Base-by-base conservation (phyloP, 2,888 invertebrate species). In the Lapara coniferarum region DNA sequence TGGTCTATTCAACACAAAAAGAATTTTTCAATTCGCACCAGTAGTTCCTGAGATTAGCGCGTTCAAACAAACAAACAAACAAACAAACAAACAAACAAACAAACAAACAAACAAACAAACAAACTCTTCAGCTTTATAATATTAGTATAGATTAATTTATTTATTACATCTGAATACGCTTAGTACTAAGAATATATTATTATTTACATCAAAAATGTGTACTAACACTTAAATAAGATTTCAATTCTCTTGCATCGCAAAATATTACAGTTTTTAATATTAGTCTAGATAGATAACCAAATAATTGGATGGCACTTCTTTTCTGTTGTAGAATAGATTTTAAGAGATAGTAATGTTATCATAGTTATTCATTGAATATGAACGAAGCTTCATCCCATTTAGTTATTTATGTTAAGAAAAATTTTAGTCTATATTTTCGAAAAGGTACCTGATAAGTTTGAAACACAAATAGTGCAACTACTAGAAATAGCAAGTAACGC, bases 161-260 rank as follows among this genome's bases (percentile, higher is more conserved):
- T 75, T 71, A 75, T 72, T 75, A 77, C 72, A 75, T 76, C 72
- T 73, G 71, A 71, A 75, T 51, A 75, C 76, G 72, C 73, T 76
- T 70, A 63, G 49, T 19, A 46, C 75, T 56, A 56, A 56, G 67
- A 56, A 55, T 49, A 66, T 52, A 25, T 69, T 78, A 73, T 73
- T 84, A 87, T 85, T 70, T 89, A 89, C 88, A 88, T 77, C 83
- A 83, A 84, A 83, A 84, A 82, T 84, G 76, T 84, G 86, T 86
- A 83, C 84, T 85, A 85, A 85, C 82, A 85, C 88, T 87, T 89
- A 89, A 88, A 90, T 89, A 88, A 87, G 82, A 85, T 86, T 89
- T 93, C 93, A 93, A 93, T 93, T 93, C 93, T 91, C 93, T 92
- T 92, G 93, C 93, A 93, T 93, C 92, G 93, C 93, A 93, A 90